phyloP scores from a whole-genome alignment of 2,888 invertebrate genomes.

The Timandra comae region DNA sequence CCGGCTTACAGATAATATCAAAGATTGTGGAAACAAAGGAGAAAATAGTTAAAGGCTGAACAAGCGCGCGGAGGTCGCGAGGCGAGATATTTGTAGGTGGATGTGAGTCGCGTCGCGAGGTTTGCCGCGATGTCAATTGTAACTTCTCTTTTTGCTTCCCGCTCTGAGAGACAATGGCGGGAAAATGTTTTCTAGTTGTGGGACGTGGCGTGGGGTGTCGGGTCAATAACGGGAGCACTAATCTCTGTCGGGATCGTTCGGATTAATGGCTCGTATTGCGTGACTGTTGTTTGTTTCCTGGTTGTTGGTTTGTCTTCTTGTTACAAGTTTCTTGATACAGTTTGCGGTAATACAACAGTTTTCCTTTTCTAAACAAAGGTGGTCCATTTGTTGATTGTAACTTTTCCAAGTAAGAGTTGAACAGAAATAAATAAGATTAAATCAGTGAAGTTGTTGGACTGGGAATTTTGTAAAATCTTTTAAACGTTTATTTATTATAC shows the following conservation, averaged over 20 bases:
- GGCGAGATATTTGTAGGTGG: slow-evolving; percentile 13
- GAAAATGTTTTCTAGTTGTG: slow-evolving; percentile 66
- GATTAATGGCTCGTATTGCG: slow-evolving; percentile 71
- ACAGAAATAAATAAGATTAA: too few species aligned
- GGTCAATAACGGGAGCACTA: slow-evolving; percentile 65
- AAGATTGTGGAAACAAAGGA: slow-evolving; percentile 39
- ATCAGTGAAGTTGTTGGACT: too few species aligned
- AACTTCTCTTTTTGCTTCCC: slow-evolving; percentile 58
- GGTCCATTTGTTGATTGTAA: slow-evolving; percentile 1
- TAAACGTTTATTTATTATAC: too few species aligned
- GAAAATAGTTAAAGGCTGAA: slow-evolving; percentile 36
- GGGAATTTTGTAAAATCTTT: too few species aligned
- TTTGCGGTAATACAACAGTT: slow-evolving; percentile 30
- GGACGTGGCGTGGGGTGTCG: slow-evolving; percentile 42
- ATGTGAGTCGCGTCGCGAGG: slow-evolving; percentile 19
- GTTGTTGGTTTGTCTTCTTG: slow-evolving; percentile 51
- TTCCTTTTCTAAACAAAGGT: slow-evolving; percentile 18
- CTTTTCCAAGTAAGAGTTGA: slow-evolving; percentile 4
- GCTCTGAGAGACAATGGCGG: slow-evolving; percentile 64
- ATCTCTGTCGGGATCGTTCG: slow-evolving; percentile 68
- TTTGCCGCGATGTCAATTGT: slow-evolving; percentile 61
- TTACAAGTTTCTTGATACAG: slow-evolving; percentile 50
- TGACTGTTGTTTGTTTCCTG: slow-evolving; percentile 64
- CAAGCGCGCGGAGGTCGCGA: slow-evolving; percentile 22
- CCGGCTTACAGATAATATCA: slow-evolving; percentile 31